Percentiles rank a stretch among this genome's conserved stretches.
Evolutionary conservation across 92 coral and sea anemone genomes (phyloP).

Genomic region (Anthopleura xanthogrammica): DNA sequence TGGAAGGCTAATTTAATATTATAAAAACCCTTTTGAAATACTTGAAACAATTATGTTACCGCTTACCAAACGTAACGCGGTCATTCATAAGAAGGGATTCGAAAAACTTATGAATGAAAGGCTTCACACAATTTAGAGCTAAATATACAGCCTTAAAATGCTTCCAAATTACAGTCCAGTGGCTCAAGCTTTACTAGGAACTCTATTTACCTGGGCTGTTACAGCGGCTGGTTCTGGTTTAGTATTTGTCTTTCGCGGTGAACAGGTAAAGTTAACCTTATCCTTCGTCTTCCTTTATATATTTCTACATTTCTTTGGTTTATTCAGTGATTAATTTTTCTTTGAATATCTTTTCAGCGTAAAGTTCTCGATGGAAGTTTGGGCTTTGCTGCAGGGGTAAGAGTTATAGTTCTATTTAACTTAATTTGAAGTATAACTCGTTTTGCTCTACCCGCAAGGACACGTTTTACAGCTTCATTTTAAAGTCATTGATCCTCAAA

Average conservation of each 20-base stretch:
- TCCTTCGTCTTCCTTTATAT: neutral
- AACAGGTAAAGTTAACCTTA: conserved; percentile 78
- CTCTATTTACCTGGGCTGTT: conserved; percentile 95
- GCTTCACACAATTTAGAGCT: neutral
- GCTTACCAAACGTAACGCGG: neutral
- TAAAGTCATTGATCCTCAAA: neutral
- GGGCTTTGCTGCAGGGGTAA: conserved; percentile 99
- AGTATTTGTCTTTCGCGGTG: conserved; percentile 86
- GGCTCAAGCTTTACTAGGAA: conserved; percentile 88
- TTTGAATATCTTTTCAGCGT: conserved; percentile 53
- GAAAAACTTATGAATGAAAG: neutral
- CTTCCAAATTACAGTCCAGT: conserved; percentile 78
- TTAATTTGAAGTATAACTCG: neutral
- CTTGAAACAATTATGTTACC: neutral
- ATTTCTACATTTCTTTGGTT: neutral
- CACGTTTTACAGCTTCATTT: neutral
- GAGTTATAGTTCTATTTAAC: conserved; percentile 8
- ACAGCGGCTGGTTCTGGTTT: conserved; percentile 91
- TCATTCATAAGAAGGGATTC: neutral
- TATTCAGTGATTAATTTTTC: neutral
- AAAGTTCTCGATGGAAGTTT: conserved; percentile 94
- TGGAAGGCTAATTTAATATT: neutral
- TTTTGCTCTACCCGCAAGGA: neutral
- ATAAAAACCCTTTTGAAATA: neutral
- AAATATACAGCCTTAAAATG: conserved; percentile 40